Evolutionary conservation across 2,888 invertebrate genomes (phyloP), one percentile per base, ranked within the genome.

Genomic region (Phania funesta): DNA sequence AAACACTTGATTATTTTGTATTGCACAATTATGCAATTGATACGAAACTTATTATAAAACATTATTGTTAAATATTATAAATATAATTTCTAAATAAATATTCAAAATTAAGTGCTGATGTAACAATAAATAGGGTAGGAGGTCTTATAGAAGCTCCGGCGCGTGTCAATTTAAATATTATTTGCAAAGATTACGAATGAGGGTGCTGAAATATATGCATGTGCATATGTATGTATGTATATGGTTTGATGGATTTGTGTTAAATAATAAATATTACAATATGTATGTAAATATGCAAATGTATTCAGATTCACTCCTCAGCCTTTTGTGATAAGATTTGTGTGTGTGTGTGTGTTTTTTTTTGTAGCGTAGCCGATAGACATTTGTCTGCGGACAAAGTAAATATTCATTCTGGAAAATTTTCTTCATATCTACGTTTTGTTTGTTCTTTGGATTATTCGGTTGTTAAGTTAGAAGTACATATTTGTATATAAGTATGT

Each of bases 41-140:
- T 32, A 32, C 11, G 11, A 32, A 32, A 11, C 11, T n/a, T n/a
- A n/a, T n/a, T n/a, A n/a, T n/a, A n/a, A n/a, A n/a, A n/a, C n/a
- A n/a, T n/a, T n/a, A n/a, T n/a, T n/a, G n/a, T n/a, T n/a, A n/a
- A n/a, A n/a, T n/a, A n/a, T n/a, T n/a, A n/a, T n/a, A n/a, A n/a
- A n/a, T n/a, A n/a, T n/a, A n/a, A n/a, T n/a, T n/a, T n/a, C n/a
- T n/a, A n/a, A n/a, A n/a, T n/a, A n/a, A n/a, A n/a, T n/a, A n/a
- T n/a, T n/a, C n/a, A n/a, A n/a, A n/a, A n/a, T n/a, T n/a, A 70
- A 50, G 52, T 68, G 68, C 16, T 71, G 38, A 71, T 71, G 56
- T 54, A 24, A 67, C 20, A 65, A 38, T 54, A 76, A 67, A 65
- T 73, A n/a, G 76, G 71, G 71, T 48, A 73, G 54, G 60, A 70